A percentile compares a stretch with the other conserved stretches of the same genome.
Conservation (phyloP, 1,140 invertebrate species). For the Meloidogyne chitwoodi region DNA sequence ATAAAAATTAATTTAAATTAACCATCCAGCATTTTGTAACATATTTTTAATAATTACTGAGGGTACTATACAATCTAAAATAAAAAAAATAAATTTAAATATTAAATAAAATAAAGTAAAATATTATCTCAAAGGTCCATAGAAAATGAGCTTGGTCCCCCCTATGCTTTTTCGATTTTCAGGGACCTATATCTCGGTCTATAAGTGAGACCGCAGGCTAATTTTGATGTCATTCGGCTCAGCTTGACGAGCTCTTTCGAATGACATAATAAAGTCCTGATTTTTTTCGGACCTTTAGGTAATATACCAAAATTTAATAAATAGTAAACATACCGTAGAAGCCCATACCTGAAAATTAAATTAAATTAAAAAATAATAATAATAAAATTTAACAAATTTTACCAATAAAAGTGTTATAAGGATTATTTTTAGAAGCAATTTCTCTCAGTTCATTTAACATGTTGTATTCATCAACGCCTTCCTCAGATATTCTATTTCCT, state of each 20-base stretch:
- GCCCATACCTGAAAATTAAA: conserved; percentile 70
- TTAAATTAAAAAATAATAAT: neutral
- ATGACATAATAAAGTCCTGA: too few relatives aligned
- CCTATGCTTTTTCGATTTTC: too few relatives aligned
- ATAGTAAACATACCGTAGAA: conserved; percentile 75
- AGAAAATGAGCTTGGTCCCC: too few relatives aligned
- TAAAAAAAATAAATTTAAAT: too few relatives aligned
- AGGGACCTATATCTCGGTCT: neutral
- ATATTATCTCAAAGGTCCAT: too few relatives aligned
- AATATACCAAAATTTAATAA: conserved; percentile 62
- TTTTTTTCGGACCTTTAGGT: too few relatives aligned
- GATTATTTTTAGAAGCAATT: conserved; percentile 48
- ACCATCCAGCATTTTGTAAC: conserved; percentile 99
- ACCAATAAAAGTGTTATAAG: conserved; percentile 90
- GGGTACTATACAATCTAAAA: conserved; percentile 70
- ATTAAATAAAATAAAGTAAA: too few relatives aligned
- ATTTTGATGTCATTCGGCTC: too few relatives aligned
- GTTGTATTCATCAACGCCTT: conserved; percentile 48
- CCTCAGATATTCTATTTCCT: conserved; percentile 37
- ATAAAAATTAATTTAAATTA: too few relatives aligned
- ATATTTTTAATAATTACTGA: conserved; percentile 92
- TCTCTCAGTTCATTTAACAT: conserved; percentile 52
- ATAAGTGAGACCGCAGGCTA: too few relatives aligned
- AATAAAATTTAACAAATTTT: too few relatives aligned
- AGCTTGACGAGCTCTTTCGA: too few relatives aligned